phyloP scores from a whole-genome alignment of 2,888 invertebrate genomes.

The Cyaniris semiargus region DNA sequence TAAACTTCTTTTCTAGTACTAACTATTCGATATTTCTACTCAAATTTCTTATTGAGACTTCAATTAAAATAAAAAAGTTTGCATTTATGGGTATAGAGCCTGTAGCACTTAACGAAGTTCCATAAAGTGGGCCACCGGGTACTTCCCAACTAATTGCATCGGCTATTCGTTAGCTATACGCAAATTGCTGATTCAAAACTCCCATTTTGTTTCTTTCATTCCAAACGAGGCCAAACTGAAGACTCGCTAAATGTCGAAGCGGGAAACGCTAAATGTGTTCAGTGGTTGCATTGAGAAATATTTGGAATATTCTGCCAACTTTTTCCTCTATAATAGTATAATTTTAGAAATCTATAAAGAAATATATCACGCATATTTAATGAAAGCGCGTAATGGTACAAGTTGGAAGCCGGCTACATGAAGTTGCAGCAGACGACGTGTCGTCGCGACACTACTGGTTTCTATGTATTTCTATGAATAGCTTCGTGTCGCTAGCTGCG shows the following conservation, averaged over 20 bases:
- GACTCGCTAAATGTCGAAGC: conserved; percentile 52
- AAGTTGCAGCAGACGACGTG: too few relatives aligned
- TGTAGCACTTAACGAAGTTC: background rate
- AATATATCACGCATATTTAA: too few relatives aligned
- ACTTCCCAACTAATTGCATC: conserved; percentile 58
- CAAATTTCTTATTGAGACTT: background rate
- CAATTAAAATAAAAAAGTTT: conserved; percentile 5
- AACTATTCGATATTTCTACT: background rate
- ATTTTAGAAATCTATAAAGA: too few relatives aligned
- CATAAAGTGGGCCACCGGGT: conserved; percentile 41
- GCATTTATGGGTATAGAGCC: conserved; percentile 3
- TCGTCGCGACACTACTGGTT: too few relatives aligned
- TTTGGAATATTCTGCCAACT: background rate
- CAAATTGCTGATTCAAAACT: conserved; percentile 67
- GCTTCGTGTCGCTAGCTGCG: too few relatives aligned
- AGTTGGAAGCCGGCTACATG: too few relatives aligned
- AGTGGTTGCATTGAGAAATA: background rate
- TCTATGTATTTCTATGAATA: too few relatives aligned
- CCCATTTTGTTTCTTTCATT: conserved; percentile 60
- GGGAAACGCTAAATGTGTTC: conserved; percentile 15
- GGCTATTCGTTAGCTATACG: conserved; percentile 60
- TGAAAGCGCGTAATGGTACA: too few relatives aligned
- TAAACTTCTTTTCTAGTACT: background rate
- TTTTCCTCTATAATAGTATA: too few relatives aligned
- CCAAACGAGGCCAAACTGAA: conserved; percentile 49